Evolutionary conservation across 2,888 invertebrate genomes (phyloP).

Genomic region (Tribolium freemani): DNA sequence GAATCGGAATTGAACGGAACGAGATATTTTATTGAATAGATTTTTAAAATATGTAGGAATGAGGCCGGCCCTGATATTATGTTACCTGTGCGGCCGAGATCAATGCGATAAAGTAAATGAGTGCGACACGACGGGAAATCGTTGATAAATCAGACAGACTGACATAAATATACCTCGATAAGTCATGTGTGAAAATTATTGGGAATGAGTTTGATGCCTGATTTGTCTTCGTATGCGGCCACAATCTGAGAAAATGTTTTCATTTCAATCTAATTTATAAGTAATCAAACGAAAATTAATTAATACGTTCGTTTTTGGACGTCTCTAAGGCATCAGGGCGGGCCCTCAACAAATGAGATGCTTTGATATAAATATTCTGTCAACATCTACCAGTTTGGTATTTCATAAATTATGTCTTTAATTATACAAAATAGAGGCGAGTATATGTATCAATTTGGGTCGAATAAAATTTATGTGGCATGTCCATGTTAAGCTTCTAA

Average conservation of each 20-base stretch:
- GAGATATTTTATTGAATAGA: conserved; percentile 14
- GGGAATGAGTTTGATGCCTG: conserved; percentile 40
- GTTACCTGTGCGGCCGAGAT: conserved; percentile 52
- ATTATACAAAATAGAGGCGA: conserved; percentile 5
- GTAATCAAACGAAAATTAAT: background rate
- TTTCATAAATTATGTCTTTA: conserved; percentile 10
- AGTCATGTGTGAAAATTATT: conserved; percentile 48
- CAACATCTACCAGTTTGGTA: conserved; percentile 8
- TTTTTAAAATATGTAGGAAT: conserved; percentile 32
- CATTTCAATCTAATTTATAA: too few species aligned
- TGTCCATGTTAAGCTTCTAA: background rate
- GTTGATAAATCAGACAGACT: conserved; percentile 47
- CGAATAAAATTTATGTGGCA: background rate
- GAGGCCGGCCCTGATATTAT: conserved; percentile 41
- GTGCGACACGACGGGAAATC: conserved; percentile 49
- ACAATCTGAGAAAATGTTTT: background rate
- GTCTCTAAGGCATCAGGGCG: conserved; percentile 6
- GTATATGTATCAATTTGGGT: conserved; percentile 1
- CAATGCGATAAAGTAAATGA: conserved; percentile 50
- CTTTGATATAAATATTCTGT: conserved; percentile 8
- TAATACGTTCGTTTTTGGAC: background rate
- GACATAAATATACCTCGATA: conserved; percentile 49
- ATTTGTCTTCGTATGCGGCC: conserved; percentile 29
- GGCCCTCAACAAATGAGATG: background rate
- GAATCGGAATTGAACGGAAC: conserved; percentile 6